phyloP scores from a whole-genome alignment of 2,113 vertebrate species.

The Zosterops japonicus region DNA sequence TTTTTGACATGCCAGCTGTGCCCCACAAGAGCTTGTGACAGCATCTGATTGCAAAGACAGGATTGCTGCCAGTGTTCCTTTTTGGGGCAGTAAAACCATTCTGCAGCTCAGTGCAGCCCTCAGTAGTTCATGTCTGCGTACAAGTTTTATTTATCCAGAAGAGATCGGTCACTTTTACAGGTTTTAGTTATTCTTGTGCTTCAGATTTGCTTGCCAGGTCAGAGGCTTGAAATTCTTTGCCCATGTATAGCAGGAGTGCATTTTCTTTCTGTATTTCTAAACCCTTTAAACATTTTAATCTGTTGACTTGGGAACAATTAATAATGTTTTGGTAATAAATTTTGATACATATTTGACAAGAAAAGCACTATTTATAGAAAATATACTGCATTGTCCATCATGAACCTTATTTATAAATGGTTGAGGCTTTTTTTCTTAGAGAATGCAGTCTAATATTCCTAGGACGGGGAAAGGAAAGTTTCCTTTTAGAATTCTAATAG shows the following conservation, averaged over 20 bases:
- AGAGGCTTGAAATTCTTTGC: slow-evolving; percentile 8
- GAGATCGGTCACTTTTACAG: background rate
- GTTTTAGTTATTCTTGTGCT: background rate
- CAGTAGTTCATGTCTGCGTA: background rate
- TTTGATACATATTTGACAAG: background rate
- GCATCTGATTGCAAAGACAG: background rate
- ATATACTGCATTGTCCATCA: background rate
- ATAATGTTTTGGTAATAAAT: background rate
- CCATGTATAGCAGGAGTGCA: background rate
- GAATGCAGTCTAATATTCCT: background rate
- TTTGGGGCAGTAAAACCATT: background rate
- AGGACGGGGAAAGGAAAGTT: background rate
- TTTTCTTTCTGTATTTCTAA: background rate
- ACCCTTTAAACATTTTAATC: background rate
- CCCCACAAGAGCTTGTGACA: background rate
- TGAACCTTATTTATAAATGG: background rate
- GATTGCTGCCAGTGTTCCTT: background rate
- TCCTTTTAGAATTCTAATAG: background rate
- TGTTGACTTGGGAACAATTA: background rate
- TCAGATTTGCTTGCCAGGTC: background rate
- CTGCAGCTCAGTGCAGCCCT: background rate
- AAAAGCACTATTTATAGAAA: background rate
- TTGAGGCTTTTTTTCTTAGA: background rate
- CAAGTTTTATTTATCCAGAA: background rate
- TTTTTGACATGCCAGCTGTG: background rate